phyloP scores from a whole-genome alignment of 1,140 invertebrate genomes.

The Anoplophora glabripennis region DNA sequence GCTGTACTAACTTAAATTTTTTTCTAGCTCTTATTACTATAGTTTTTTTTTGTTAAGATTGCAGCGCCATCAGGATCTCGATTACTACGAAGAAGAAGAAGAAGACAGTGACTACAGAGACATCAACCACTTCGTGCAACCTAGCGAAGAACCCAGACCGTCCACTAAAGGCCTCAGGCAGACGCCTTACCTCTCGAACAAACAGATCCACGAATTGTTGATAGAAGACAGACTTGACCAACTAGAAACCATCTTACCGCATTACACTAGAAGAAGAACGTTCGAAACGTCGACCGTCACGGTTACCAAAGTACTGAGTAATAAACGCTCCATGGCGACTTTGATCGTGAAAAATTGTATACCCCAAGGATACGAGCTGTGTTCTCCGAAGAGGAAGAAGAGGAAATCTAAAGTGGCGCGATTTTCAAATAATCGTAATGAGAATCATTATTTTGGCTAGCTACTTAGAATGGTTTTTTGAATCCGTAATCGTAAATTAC shows the following conservation, averaged over 20 bases:
- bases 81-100: conserved; percentile 14
- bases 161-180: conserved; percentile 13
- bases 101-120: conserved; percentile 8
- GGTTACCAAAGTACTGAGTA: conserved; percentile 40
- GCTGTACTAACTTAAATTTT: no score
- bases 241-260: conserved; percentile 43
- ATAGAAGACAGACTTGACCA: conserved; percentile 45
- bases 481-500: no score
- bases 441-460: conserved; percentile 13
- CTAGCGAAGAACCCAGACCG: conserved; percentile 23
- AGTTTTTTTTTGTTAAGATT: no score
- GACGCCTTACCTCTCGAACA: conserved; percentile 29
- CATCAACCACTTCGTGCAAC: conserved; percentile 13
- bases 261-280: conserved; percentile 39
- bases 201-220: conserved; percentile 37
- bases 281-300: conserved; percentile 45
- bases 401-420: conserved; percentile 39
- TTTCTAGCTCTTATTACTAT: no score
- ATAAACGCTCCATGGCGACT: conserved; percentile 39
- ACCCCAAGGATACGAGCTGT: conserved; percentile 38
- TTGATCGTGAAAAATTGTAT: conserved; percentile 46
- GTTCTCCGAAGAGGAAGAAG: conserved; percentile 28
- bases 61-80: not conserved
- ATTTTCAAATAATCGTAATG: conserved; percentile 15
- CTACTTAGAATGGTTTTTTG: no score